Conservation (phyloP, 2,888 invertebrate species). For the Tachystola acroxantha region DNA sequence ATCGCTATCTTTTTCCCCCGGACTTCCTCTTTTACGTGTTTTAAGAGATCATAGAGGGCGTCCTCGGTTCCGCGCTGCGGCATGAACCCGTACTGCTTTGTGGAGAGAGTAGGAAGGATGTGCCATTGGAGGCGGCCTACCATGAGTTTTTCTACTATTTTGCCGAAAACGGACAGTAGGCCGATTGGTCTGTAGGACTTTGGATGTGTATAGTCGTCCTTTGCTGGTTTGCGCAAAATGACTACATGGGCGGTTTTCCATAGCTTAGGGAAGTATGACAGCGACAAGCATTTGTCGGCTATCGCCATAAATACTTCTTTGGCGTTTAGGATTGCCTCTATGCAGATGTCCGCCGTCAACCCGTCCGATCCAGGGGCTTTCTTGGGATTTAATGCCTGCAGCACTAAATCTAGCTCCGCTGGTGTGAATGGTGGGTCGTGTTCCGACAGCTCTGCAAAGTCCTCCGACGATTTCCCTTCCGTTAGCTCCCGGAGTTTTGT, state of each 20-base stretch:
- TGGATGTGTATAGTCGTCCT: slow-evolving; percentile 1
- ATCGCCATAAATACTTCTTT: slow-evolving; percentile 4
- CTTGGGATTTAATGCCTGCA: too few species aligned
- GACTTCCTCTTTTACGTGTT: background rate
- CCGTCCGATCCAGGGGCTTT: slow-evolving; percentile 20
- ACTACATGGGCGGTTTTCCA: slow-evolving; percentile 10
- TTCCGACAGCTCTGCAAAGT: too few species aligned
- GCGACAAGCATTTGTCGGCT: slow-evolving; percentile 1
- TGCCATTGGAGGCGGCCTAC: slow-evolving; percentile 5
- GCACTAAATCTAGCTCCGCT: too few species aligned
- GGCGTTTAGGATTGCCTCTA: slow-evolving; percentile 7
- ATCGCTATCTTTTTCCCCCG: slow-evolving; percentile 2
- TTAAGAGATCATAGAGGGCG: slow-evolving; percentile 4
- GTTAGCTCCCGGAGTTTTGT: too few species aligned
- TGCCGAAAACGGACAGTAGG: slow-evolving; percentile 12
- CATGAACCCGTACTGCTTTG: slow-evolving; percentile 14
- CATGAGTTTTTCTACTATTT: slow-evolving; percentile 12
- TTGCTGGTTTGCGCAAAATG: slow-evolving; percentile 7
- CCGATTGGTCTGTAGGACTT: slow-evolving; percentile 14
- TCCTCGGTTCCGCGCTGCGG: slow-evolving; percentile 9
- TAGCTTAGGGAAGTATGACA: slow-evolving; percentile 4
- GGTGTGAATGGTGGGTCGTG: too few species aligned
- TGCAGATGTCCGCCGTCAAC: slow-evolving; percentile 18
- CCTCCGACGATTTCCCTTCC: too few species aligned
- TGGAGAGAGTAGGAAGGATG: slow-evolving; percentile 5